Percentiles rank a stretch among this genome's conserved stretches.
phyloP scores from a whole-genome alignment of 2,113 vertebrate species.

The Callorhinus ursinus region DNA sequence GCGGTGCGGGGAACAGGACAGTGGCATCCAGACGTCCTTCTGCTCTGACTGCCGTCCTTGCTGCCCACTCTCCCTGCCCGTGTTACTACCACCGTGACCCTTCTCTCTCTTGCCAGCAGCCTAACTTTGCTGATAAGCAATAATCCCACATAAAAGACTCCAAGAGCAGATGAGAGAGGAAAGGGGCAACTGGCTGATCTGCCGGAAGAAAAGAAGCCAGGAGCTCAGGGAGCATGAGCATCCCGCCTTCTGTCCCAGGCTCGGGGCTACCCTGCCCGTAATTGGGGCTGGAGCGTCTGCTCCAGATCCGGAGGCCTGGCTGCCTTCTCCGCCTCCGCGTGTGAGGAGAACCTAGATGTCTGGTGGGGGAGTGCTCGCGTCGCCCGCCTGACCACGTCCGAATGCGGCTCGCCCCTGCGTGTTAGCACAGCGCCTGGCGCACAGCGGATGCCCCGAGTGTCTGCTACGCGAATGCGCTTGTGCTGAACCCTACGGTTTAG shows the following conservation, averaged over 20 bases:
- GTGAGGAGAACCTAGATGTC: background rate
- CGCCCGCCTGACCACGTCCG: background rate
- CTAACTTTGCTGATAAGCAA: background rate
- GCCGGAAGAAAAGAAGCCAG: background rate
- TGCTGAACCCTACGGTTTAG: no score
- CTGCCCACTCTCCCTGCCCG: background rate
- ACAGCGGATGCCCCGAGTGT: background rate
- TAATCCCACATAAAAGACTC: background rate
- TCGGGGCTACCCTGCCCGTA: no score
- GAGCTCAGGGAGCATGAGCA: background rate
- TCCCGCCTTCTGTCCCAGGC: background rate
- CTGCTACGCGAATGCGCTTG: background rate
- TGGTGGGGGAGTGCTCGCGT: background rate
- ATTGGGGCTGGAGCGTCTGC: background rate
- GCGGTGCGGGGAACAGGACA: background rate
- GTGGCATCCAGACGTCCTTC: background rate
- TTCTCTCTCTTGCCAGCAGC: background rate
- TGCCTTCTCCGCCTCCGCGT: background rate
- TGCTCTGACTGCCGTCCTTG: background rate
- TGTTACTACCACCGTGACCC: background rate
- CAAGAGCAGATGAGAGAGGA: background rate
- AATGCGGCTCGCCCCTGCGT: background rate
- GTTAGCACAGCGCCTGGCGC: background rate
- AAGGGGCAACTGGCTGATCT: background rate
- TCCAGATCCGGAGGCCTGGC: background rate